Evolutionary conservation across 2,113 vertebrate genomes (phyloP).

Genomic region (Oenanthe oenanthe): DNA sequence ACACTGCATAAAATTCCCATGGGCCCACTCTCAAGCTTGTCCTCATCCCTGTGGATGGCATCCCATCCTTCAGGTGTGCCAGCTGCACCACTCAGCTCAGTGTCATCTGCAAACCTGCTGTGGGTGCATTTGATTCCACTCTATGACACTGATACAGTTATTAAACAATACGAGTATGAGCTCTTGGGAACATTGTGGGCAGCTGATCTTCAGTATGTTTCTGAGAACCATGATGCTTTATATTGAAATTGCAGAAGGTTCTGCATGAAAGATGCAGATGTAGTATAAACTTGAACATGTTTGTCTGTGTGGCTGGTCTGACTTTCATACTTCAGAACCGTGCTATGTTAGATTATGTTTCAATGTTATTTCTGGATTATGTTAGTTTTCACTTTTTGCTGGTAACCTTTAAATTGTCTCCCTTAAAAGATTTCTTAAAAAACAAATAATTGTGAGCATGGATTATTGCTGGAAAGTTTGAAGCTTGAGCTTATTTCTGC

Average conservation of each 20-base stretch:
- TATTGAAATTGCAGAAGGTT: background rate
- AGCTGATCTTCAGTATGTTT: background rate
- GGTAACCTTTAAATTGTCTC: background rate
- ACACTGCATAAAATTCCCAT: background rate
- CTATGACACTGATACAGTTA: background rate
- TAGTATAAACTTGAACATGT: background rate
- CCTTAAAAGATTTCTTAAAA: background rate
- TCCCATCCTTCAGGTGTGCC: background rate
- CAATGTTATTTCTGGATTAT: background rate
- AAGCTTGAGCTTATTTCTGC: background rate
- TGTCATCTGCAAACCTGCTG: background rate
- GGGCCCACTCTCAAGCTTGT: background rate
- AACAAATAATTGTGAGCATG: background rate
- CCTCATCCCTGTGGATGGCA: background rate
- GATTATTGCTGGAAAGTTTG: background rate
- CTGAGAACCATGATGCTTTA: background rate
- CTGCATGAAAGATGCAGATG: background rate
- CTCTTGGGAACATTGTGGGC: background rate
- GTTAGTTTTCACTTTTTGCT: background rate
- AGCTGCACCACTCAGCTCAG: background rate
- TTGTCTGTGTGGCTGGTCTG: background rate
- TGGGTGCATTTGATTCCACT: background rate
- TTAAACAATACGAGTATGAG: background rate
- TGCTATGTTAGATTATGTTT: background rate
- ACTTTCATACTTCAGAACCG: fast-evolving